phyloP scores from a whole-genome alignment of 1,140 invertebrate species.

The Mycetomoellerius zeteki region DNA sequence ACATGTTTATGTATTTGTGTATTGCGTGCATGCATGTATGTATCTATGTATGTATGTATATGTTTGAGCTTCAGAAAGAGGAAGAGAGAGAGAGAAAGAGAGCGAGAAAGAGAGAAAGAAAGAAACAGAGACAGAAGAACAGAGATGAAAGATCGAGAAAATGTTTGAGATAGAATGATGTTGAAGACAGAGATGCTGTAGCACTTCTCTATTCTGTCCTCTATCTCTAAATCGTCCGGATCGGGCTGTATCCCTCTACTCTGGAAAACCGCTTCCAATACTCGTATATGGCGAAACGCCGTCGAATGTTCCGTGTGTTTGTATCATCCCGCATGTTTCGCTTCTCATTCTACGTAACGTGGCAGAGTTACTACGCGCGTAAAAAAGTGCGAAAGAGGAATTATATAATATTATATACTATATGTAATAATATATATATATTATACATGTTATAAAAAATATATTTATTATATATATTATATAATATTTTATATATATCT shows the following conservation, averaged over 20 bases:
- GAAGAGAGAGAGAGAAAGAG: neutral
- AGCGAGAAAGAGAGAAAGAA: neutral
- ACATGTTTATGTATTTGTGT: slow-evolving; percentile 48
- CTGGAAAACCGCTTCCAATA: neutral
- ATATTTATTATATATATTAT: too few relatives aligned
- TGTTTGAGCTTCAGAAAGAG: neutral
- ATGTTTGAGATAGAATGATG: slow-evolving; percentile 46
- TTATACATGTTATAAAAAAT: too few relatives aligned
- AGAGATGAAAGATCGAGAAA: neutral
- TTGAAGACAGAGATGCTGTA: slow-evolving; percentile 26
- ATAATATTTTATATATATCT: too few relatives aligned
- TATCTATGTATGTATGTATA: slow-evolving; percentile 20
- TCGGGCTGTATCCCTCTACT: neutral
- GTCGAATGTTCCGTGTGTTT: neutral
- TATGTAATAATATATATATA: too few relatives aligned
- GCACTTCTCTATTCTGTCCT: neutral
- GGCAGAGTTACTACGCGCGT: neutral
- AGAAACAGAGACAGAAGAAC: neutral
- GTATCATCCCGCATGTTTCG: neutral
- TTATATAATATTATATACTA: neutral
- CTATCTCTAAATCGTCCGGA: neutral
- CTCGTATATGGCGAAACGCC: neutral
- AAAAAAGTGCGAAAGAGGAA: neutral
- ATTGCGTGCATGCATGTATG: slow-evolving; percentile 32
- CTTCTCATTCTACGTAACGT: neutral